These are phyloP conservation scores for Orthonychiurus folsomi DNA, from an alignment of 2,888 invertebrate genomes.

Conservation along the genomic window DNA sequence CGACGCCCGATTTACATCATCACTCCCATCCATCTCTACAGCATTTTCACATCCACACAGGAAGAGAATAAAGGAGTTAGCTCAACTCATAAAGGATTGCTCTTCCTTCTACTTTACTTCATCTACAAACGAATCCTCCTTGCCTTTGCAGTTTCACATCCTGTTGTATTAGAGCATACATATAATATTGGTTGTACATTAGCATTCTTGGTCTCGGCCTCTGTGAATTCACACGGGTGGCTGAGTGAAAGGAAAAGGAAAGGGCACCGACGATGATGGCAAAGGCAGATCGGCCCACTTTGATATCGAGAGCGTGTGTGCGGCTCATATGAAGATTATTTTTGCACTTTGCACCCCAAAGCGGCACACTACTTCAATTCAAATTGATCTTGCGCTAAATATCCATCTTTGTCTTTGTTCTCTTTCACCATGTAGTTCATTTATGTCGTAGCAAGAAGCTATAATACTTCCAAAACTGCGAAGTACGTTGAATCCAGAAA, in stretches of 20 bases:
- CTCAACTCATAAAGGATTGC: not conserved
- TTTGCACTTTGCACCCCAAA: slow-evolving; percentile 36
- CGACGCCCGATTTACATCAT: not conserved
- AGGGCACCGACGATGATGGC: slow-evolving; percentile 4
- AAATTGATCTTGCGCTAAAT: slow-evolving; percentile 38
- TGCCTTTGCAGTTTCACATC: not conserved
- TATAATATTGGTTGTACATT: too few relatives aligned
- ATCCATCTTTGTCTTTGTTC: slow-evolving; percentile 31
- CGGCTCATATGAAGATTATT: slow-evolving; percentile 34
- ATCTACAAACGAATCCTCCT: not conserved
- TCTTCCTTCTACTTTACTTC: not conserved
- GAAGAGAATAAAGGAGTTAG: too few relatives aligned
- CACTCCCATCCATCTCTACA: too few relatives aligned
- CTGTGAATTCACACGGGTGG: slow-evolving; percentile 3
- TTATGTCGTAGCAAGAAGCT: too few relatives aligned
- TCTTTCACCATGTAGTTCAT: not conserved
- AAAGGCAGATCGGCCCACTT: slow-evolving; percentile 17
- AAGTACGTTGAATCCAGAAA: too few relatives aligned
- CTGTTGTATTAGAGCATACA: not conserved
- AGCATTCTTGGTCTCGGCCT: slow-evolving; percentile 3
- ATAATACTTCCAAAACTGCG: too few relatives aligned
- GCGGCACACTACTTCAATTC: slow-evolving; percentile 33
- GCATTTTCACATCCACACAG: too few relatives aligned
- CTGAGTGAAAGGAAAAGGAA: slow-evolving; percentile 14
- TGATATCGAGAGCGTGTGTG: slow-evolving; percentile 24